Base-by-base conservation (phyloP, 2,113 vertebrate species). In the Pomatostomus ruficeps region DNA sequence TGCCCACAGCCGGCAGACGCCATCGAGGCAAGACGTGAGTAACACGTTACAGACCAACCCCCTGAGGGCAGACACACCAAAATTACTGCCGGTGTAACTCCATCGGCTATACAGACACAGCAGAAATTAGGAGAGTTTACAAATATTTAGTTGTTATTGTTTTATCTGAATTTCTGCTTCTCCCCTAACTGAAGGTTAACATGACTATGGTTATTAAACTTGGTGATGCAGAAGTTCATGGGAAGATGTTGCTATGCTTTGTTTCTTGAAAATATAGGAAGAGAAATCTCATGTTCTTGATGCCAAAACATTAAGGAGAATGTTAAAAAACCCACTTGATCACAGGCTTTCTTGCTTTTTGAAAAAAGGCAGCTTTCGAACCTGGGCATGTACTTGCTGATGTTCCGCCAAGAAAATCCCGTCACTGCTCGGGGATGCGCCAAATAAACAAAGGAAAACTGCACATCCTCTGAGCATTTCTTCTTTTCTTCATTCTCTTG, bases 341-440 rank as follows among this genome's bases (percentile, higher is more conserved):
- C 36, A 95, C 88, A 88, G 33, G 35, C 52, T 72, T 70, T 21
- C 24, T 66, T 55, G 19, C 4, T 6, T 43, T 68, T 55, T 63
- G 28, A 14, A 11, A 66, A 68, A 85, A 82, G 10, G 77, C 68
- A 66, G 24, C 26, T 65, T 92, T 82, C 95, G 4, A 92, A 98
- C 98, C 98, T 99, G 96, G 99, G 98, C 99, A 99, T 99, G 96
- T 98, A 99, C 96, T 99, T 99, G 99, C 99, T 99, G 82, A 99
- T 99, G 98, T 99, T 99, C 96, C 99, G 98, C 99, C 99, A 99
- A 45, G 99, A 99, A 98, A 99, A 98, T 40, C 99, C 99, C 20
- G 99, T 99, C 94, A 99, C 98, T 2, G 99, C 98, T 85, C 99
- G 98, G 74, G 99, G 99, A 97, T 99, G 99, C 1, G 99, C 99